A percentile compares a stretch with the other conserved stretches of the same genome.
These are phyloP conservation scores for Trichoplusia ni DNA, from an alignment of 1,140 invertebrate species.

Conservation along the genomic window DNA sequence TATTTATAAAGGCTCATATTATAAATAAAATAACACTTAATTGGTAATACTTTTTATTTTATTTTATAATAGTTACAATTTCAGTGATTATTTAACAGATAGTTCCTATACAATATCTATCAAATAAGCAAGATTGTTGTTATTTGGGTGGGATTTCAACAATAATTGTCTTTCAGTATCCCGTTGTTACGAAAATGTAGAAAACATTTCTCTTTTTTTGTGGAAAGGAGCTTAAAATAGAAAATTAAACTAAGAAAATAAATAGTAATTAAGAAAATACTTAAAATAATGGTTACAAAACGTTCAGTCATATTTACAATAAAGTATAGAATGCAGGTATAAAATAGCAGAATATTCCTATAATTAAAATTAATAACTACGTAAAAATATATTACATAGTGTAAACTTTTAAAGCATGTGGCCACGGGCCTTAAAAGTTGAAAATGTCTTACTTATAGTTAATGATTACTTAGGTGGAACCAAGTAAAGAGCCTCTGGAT, in stretches of 20 bases:
- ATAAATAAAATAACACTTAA: background rate
- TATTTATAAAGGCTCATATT: background rate
- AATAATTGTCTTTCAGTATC: slow-evolving; percentile 1
- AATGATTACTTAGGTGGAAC: slow-evolving; percentile 57
- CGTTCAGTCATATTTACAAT: slow-evolving; percentile 32
- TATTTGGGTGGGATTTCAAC: slow-evolving; percentile 15
- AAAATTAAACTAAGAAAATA: slow-evolving; percentile 21
- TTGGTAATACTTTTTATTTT: slow-evolving; percentile 22
- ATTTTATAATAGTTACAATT: slow-evolving; percentile 19
- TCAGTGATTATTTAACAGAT: slow-evolving; percentile 23
- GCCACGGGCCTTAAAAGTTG: slow-evolving; percentile 56
- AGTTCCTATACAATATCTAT: slow-evolving; percentile 7
- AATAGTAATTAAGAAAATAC: slow-evolving; percentile 22
- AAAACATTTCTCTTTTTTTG: background rate
- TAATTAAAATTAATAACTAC: slow-evolving; percentile 6
- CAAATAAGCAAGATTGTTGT: slow-evolving; percentile 9
- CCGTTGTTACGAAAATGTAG: background rate
- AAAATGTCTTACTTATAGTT: slow-evolving; percentile 35
- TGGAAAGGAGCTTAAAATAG: slow-evolving; percentile 1
- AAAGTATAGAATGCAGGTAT: background rate
- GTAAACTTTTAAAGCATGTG: slow-evolving; percentile 41
- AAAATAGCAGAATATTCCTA: slow-evolving; percentile 2
- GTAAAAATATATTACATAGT: slow-evolving; percentile 28
- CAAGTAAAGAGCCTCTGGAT: slow-evolving; percentile 61
- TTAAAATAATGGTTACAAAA: slow-evolving; percentile 27